These are phyloP conservation scores for Sinopyrophorus schimmeli DNA, from an alignment of 2,888 invertebrate genomes.

Conservation along the genomic window DNA sequence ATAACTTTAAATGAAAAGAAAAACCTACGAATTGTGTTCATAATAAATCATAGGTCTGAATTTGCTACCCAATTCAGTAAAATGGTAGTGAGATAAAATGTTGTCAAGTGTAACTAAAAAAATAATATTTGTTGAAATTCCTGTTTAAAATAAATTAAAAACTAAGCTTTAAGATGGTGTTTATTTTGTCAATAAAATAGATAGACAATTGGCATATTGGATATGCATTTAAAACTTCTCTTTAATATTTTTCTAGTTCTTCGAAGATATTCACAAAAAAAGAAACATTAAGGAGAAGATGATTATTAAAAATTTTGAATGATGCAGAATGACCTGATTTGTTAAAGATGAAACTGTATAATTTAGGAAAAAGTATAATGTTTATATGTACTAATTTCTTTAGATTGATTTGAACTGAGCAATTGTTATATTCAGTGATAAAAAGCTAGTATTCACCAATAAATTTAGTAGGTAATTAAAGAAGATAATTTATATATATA, in stretches of 20 bases:
- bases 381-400: slow-evolving; percentile 25
- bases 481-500: slow-evolving; percentile 27
- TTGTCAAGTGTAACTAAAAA: slow-evolving; percentile 24
- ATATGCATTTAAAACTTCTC: slow-evolving; percentile 14
- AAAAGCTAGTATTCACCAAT: slow-evolving; percentile 19
- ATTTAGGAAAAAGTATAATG: too few species aligned
- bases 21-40: slow-evolving; percentile 24
- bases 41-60: slow-evolving; percentile 10
- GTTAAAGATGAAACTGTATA: too few species aligned
- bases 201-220: slow-evolving; percentile 20
- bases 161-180: slow-evolving; percentile 28
- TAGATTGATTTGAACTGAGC: slow-evolving; percentile 15
- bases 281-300: slow-evolving; percentile 16
- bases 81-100: slow-evolving; percentile 23
- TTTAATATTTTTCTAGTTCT: too few species aligned
- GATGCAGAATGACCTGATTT: too few species aligned
- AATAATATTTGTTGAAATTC: slow-evolving; percentile 24
- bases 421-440: slow-evolving; percentile 19
- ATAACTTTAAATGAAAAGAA: not conserved
- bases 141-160: slow-evolving; percentile 16
- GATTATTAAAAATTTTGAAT: too few species aligned
- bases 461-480: slow-evolving; percentile 23
- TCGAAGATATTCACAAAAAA: slow-evolving; percentile 6
- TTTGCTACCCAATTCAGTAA: slow-evolving; percentile 13
- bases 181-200: slow-evolving; percentile 28